Conservation (phyloP, 2,888 invertebrate genomes). For the Anoplius nigerrimus region DNA sequence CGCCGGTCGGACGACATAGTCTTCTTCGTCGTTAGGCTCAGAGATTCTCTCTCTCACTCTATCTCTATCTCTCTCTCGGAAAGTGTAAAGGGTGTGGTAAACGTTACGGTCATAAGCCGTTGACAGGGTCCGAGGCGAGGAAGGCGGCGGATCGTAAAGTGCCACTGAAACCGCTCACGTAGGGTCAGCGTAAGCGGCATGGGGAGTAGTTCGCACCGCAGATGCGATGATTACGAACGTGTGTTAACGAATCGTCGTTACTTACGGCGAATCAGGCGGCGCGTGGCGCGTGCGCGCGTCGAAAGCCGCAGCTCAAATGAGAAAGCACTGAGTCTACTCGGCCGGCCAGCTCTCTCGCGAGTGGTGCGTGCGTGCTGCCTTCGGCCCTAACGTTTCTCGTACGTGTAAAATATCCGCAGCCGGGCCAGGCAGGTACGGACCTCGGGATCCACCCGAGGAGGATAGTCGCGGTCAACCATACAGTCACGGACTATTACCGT, state of each 20-base stretch:
- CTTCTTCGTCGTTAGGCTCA: no score
- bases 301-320: constrained; percentile 36
- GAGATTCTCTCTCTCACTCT: no score
- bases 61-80: no score
- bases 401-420: constrained; percentile 39
- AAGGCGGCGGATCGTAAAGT: not conserved
- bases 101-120: no score
- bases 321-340: constrained; percentile 17
- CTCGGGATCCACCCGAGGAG: constrained; percentile 30
- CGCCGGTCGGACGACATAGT: no score
- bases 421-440: constrained; percentile 15
- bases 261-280: constrained; percentile 32
- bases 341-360: no score
- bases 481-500: constrained; percentile 55
- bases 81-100: no score
- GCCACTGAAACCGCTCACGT: not conserved
- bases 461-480: constrained; percentile 48
- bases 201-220: not conserved
- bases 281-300: constrained; percentile 18
- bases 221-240: constrained; percentile 8
- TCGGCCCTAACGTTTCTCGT: constrained; percentile 13
- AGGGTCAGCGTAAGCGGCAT: no score
- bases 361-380: not conserved
- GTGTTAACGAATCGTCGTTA: constrained; percentile 41
- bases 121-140: no score